These are phyloP conservation scores for Rhopalosiphum maidis DNA, from an alignment of 1,140 invertebrate genomes.

Conservation along the genomic window DNA sequence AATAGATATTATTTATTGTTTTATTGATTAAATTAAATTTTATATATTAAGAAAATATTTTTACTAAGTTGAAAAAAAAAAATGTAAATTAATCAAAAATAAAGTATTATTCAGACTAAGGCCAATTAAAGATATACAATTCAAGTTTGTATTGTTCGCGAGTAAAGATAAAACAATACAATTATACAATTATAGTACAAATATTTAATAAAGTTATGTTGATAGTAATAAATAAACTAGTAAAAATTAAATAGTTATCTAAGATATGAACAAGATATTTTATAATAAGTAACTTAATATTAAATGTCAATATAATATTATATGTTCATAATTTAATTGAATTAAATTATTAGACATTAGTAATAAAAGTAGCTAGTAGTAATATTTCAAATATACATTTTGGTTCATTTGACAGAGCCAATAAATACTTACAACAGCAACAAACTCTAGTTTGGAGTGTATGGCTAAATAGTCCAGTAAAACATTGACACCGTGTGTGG, in stretches of 20 bases:
- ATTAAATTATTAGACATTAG: no score
- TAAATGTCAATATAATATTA: no score
- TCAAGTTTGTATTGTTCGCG: neutral
- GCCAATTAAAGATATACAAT: neutral
- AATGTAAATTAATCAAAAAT: neutral
- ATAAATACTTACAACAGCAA: conserved; percentile 78
- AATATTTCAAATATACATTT: neutral
- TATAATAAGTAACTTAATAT: no score
- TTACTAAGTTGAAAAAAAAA: neutral
- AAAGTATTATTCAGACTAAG: neutral
- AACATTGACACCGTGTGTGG: conserved; percentile 81
- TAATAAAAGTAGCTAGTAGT: no score
- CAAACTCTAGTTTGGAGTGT: conserved; percentile 89
- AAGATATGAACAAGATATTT: no score
- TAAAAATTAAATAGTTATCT: no score
- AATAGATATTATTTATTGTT: neutral
- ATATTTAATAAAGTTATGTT: neutral
- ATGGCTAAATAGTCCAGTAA: conserved; percentile 83
- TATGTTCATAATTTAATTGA: neutral
- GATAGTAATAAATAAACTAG: neutral
- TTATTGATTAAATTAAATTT: neutral
- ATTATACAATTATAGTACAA: neutral
- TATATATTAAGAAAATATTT: neutral
- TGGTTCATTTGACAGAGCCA: neutral
- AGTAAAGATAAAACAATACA: neutral